Base-by-base conservation (phyloP, 1,140 invertebrate species). In the Campoletis sonorensis region DNA sequence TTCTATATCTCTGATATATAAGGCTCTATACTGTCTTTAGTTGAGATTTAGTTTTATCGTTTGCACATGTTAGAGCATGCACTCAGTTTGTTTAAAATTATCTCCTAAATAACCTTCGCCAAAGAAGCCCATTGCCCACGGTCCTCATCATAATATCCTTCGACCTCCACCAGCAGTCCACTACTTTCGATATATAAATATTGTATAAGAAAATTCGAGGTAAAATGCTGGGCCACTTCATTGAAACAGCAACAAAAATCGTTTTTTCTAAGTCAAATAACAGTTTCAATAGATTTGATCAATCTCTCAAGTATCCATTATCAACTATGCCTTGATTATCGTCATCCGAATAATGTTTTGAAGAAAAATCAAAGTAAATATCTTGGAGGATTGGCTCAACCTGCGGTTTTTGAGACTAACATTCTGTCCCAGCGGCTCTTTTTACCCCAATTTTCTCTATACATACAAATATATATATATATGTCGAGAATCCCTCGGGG, bases 41-140 rank as follows among this genome's bases (percentile, higher is more conserved):
- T 92, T 92, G 83, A 91, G 85, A 89, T 92, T 92, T 92, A 92
- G 91, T 92, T 92, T 89, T 91, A 91, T 89, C 87, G 90, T 92
- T 92, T 92, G 91, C 90, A 92, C 89, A 92, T 92, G 90, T 92
- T 92, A 92, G 91, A 92, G 91, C 91, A 92, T 92, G 91, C 88
- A 58, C 85, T 90, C 89, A 82, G 88, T 92, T 92, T 91, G 89
- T 91, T 92, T 92, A 89, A 89, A 86, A 71, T 70, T 70, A 37
- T 79, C n/a, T 78, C 64, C 40, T 71, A 49, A 40, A 33, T 58
- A 75, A 0, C 70, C 33, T 13, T 67, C 33, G 30, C 79, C 77
- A 73, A 27, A 58, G 54, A 18, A 45, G 21, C 79, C 67, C 49
- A 37, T n/a, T n/a, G 67, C 54, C 61, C 30, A 23, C 40, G 33